These are phyloP conservation scores for Stichopus horrens DNA, from an alignment of 53 echinoderm and acorn worm species.

Conservation along the genomic window DNA sequence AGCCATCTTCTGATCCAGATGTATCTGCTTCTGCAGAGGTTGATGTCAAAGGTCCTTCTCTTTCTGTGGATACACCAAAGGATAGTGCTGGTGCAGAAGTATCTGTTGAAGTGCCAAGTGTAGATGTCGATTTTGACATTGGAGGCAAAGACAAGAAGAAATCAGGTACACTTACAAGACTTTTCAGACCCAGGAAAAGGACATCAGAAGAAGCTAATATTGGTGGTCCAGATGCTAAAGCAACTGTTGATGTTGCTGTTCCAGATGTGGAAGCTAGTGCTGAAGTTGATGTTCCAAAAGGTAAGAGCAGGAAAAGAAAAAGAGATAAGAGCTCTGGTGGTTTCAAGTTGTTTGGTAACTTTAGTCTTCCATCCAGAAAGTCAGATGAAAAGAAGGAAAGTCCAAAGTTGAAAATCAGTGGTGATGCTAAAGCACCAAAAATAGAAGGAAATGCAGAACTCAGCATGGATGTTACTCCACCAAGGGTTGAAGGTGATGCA, in stretches of 20 bases:
- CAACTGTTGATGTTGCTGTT: slow-evolving; percentile 52
- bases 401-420: slow-evolving; percentile 27
- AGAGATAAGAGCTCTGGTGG: slow-evolving; percentile 2
- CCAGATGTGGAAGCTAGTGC: slow-evolving; percentile 55
- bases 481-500: slow-evolving; percentile 31
- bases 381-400: slow-evolving; percentile 14
- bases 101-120: slow-evolving; percentile 40
- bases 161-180: slow-evolving; percentile 43
- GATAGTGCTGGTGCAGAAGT: slow-evolving; percentile 21
- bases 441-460: slow-evolving; percentile 48
- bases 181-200: slow-evolving; percentile 43
- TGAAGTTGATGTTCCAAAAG: slow-evolving; percentile 40
- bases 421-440: slow-evolving; percentile 56
- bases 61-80: slow-evolving; percentile 53
- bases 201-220: slow-evolving; percentile 41
- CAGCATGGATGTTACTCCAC: slow-evolving; percentile 33
- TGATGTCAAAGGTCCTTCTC: slow-evolving; percentile 52
- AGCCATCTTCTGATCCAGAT: slow-evolving; percentile 30
- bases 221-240: slow-evolving; percentile 50
- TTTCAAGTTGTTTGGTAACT: slow-evolving; percentile 44
- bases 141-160: slow-evolving; percentile 52
- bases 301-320: slow-evolving; percentile 16
- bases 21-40: slow-evolving; percentile 46
- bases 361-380: slow-evolving; percentile 30
- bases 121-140: slow-evolving; percentile 40